Base-by-base conservation (phyloP, 2,888 invertebrate genomes). In the Lasioglossum marginatum region DNA sequence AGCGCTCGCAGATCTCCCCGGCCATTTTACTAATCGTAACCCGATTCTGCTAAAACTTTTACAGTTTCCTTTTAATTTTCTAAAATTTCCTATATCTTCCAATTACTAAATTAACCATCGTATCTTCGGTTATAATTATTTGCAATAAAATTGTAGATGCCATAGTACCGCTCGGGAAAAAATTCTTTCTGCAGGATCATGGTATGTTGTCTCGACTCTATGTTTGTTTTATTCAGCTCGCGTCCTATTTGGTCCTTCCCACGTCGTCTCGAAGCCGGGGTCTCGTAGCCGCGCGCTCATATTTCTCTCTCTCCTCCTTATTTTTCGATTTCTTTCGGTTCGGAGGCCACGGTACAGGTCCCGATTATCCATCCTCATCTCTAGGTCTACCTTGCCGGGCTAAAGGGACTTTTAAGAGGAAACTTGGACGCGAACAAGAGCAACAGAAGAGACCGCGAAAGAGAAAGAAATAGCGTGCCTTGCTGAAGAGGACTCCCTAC, bases 1-100 rank as follows among this genome's bases (percentile, higher is more conserved):
- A 40, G 23, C 37, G 31, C 76, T 74, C 48, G 76, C 81, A 76
- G 78, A 81, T 85, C 83, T 76, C 70, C 40, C 16, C 5, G 19
- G 23, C 45, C 48, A 34, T 60, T 48, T 45, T 19, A 14, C 68
- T 57, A 74, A 66, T n/a, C n/a, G 16, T n/a, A 52, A n/a, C 57
- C 66, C 14, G 2, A 31, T n/a, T 6, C 45, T 40, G 12, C 34
- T 70, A 71, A 10, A 23, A 52, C 71, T 14, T 31, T 10, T 5
- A 72, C 27, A 16, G 2, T n/a, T 10, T 12, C n/a, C n/a, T 31
- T 31, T 31, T 23, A 52, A 37, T 37, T 37, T 37, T 37, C 43
- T 12, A 43, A 43, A 43, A 43, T 43, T 43, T 43, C 43, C 43
- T 43, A 43, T 14, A 43, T 43, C 12, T 43, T 43, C 3, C 12